Base-by-base conservation (phyloP, 2,888 invertebrate species). In the Myopa testacea region DNA sequence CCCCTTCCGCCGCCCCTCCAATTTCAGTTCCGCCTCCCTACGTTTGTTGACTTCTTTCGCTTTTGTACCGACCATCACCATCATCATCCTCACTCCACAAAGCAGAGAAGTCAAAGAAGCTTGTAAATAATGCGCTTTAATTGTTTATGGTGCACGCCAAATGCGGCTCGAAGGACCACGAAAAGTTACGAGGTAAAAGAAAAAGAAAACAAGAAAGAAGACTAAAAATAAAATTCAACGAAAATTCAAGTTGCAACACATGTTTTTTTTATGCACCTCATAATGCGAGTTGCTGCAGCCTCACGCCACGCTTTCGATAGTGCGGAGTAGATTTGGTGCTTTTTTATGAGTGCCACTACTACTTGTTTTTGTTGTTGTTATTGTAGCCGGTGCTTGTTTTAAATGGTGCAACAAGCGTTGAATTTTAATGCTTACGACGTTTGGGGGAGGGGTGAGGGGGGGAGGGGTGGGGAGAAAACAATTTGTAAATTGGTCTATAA, bases 121-220 rank as follows among this genome's bases (percentile, higher is more conserved):
- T 26, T 73, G 50, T 50, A 73, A 63, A 73, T 73, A 73, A 73
- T 63, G 63, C 45, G 63, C 38, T 63, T 63, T 73, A 73, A 73
- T 73, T 73, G 73, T 73, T 73, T 73, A 73, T 73, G 62, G 37
- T 5, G 50, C 45, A 63, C 73, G 63, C 63, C 73, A 60, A 63
- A 73, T 73, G 73, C 37, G 73, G 16, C 73, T 73, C 73, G 63
- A 63, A 73, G 73, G 73, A 63, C 37, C 73, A 19, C 63, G 63
- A 63, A 50, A 72, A 50, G 38, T 26, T 73, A 14, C 45, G 26
- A 38, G 65, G 37, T 16, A 65, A 34, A 3, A 34, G 37, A 12
- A 38, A 12, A 37, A 38, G 37, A 55, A 12, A 55, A 55, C 16
- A 4, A 12, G 38, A 14, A 65, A 8, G 45, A 10, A 10, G 10